phyloP scores from a whole-genome alignment of 2,888 invertebrate species.

The Coleophora flavipennella region DNA sequence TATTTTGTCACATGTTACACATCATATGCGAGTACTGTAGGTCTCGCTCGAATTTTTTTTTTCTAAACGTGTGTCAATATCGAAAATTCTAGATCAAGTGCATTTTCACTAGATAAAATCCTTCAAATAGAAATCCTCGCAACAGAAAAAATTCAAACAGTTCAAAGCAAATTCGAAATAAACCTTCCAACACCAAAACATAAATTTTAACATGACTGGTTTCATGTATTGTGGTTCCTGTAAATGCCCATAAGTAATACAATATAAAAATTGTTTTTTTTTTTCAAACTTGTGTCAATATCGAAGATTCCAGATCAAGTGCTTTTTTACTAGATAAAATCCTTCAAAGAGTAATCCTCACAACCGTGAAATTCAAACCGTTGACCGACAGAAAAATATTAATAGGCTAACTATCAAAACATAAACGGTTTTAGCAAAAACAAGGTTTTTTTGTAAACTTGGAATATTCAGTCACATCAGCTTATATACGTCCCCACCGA shows the following conservation, averaged over 20 bases:
- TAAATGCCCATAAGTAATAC: too few species aligned
- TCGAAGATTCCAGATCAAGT: conserved; percentile 29
- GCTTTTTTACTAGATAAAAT: conserved; percentile 37
- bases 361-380: conserved; percentile 51
- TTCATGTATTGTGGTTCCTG: too few species aligned
- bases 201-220: too few species aligned
- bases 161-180: too few species aligned
- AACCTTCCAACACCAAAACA: too few species aligned
- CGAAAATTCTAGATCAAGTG: conserved; percentile 30
- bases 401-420: too few species aligned
- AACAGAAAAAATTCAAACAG: conserved; percentile 52
- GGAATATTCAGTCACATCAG: too few species aligned
- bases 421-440: not conserved
- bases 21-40: too few species aligned
- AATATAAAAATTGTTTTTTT: too few species aligned
- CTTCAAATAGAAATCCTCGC: conserved; percentile 40
- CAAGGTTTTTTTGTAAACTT: not conserved
- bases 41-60: too few species aligned
- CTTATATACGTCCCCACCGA: too few species aligned
- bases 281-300: not conserved
- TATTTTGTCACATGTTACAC: too few species aligned
- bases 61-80: not conserved
- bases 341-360: conserved; percentile 40
- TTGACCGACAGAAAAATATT: conserved; percentile 7
- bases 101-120: conserved; percentile 36